phyloP scores from a whole-genome alignment of 2,888 invertebrate species.

The Machimus rusticus region DNA sequence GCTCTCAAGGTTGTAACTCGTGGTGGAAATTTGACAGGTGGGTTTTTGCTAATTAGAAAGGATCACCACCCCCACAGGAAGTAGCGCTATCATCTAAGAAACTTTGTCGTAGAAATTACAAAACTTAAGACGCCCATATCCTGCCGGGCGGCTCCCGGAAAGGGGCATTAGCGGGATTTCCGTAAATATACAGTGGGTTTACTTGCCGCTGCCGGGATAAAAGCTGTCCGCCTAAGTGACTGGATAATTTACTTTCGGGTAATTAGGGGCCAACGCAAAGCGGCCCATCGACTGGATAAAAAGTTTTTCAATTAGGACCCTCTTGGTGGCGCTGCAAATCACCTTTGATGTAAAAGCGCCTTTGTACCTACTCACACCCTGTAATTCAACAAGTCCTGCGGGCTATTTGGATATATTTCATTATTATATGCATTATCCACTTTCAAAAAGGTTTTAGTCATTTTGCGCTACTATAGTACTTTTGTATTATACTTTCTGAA shows the following conservation, averaged over 20 bases:
- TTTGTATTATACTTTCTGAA: not conserved
- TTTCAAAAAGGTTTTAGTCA: not conserved
- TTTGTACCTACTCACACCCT: not conserved
- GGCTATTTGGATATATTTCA: not conserved
- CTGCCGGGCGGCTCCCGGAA: not conserved
- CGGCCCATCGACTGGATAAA: not conserved
- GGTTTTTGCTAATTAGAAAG: not conserved
- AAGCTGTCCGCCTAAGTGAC: not conserved
- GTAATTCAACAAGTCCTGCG: not conserved
- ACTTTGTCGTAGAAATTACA: not conserved
- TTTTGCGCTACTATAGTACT: not conserved
- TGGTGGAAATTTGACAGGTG: not conserved
- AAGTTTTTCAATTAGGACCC: not conserved
- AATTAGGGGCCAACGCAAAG: not conserved
- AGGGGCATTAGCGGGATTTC: not conserved
- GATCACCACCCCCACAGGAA: not conserved
- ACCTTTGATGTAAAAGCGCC: not conserved
- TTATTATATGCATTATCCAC: not conserved
- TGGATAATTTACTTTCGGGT: not conserved
- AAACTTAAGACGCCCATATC: not conserved
- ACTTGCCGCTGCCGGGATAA: not conserved
- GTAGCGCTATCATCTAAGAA: not conserved
- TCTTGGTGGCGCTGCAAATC: not conserved
- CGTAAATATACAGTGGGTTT: not conserved
- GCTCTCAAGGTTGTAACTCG: not conserved